Evolutionary conservation across 2,113 vertebrate species (phyloP).

Genomic region (Lasiurus borealis): DNA sequence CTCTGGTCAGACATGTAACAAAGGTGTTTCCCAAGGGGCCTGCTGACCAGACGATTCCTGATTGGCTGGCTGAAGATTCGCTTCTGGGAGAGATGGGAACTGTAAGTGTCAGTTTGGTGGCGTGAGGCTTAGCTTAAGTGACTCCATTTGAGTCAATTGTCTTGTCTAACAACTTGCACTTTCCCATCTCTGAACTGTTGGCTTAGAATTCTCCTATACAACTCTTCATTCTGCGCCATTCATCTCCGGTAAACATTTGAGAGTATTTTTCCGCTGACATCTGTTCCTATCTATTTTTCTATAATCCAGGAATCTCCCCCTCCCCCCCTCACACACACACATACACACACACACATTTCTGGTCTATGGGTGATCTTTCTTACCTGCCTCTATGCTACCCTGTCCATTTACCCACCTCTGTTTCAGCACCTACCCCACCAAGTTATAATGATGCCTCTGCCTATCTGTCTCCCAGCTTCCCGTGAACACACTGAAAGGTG

Average conservation of each 20-base stretch:
- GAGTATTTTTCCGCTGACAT: background rate
- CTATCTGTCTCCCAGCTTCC: background rate
- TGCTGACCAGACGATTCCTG: background rate
- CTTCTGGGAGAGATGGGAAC: background rate
- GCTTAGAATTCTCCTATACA: background rate
- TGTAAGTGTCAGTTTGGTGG: background rate
- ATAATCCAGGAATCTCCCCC: background rate
- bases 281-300: background rate
- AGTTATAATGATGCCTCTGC: background rate
- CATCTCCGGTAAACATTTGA: background rate
- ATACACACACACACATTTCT: background rate
- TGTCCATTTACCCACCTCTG: background rate
- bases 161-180: background rate
- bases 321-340: too few species aligned
- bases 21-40: background rate
- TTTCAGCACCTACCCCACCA: background rate
- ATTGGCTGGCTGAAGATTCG: background rate
- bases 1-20: background rate
- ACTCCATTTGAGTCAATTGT: background rate
- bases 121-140: background rate
- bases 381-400: background rate
- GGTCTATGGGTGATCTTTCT: background rate
- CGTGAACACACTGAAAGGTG: background rate
- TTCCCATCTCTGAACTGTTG: background rate
- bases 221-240: background rate